These are phyloP conservation scores for Zosterops hypoxanthus DNA, from an alignment of 2,113 vertebrate species.

Conservation along the genomic window DNA sequence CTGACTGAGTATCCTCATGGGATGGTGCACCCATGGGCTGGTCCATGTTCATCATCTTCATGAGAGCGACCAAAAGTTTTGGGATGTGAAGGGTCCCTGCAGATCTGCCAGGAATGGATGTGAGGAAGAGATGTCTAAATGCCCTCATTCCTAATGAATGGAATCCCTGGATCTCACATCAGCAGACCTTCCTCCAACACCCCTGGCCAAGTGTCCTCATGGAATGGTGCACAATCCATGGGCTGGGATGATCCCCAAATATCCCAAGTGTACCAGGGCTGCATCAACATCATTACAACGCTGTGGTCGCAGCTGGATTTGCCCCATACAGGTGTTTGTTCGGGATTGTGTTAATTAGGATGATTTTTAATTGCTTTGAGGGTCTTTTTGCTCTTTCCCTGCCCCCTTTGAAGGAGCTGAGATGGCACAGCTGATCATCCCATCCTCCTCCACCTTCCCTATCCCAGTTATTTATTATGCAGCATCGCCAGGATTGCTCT, in stretches of 20 bases:
- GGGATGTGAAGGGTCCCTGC: neutral
- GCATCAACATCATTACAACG: rapidly evolving
- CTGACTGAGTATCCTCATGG: neutral
- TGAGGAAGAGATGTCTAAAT: neutral
- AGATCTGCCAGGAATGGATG: neutral
- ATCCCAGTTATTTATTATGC: slow-evolving; percentile 1
- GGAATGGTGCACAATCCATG: neutral
- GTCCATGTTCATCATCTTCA: neutral
- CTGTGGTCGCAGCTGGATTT: neutral
- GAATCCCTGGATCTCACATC: neutral
- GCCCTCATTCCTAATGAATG: neutral
- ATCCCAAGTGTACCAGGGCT: neutral
- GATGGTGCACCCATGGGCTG: no score
- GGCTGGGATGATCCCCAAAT: neutral
- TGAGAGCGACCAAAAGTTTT: rapidly evolving
- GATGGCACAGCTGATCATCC: neutral
- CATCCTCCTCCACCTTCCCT: neutral
- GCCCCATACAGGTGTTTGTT: neutral
- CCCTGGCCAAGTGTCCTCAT: rapidly evolving
- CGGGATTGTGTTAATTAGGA: neutral
- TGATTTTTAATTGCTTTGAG: neutral
- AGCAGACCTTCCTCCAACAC: neutral
- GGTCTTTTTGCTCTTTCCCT: neutral
- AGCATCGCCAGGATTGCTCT: neutral
- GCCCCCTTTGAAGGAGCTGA: neutral